Base-by-base conservation (phyloP, 2,797 vertebrate genomes). In the Sebastiscus albofasciatus region DNA sequence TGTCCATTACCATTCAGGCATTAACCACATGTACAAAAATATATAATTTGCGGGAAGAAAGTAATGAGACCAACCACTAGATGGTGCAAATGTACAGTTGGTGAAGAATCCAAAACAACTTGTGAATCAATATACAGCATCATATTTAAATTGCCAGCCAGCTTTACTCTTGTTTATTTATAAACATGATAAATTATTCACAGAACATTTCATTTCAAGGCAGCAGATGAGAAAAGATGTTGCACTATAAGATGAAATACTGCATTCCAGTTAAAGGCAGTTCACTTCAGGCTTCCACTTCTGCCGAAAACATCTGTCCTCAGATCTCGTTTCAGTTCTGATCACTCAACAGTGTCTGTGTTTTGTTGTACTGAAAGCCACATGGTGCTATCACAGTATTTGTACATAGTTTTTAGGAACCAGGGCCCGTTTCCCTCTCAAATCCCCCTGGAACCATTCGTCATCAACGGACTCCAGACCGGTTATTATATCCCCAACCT, bases 401-500 rank as follows among this genome's bases (percentile, higher is more conserved):
- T 97, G 94, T 34, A 99, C 88, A 31, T 97, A 98, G 93, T 95
- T 98, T 92, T 95, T 97, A 59, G 98, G 98, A 83, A 98, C 97
- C 74, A 99, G 91, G 52, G 97, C 98, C 60, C 93, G 93, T 81
- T 90, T 96, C 7, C 97, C 97, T 80, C 92, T 91, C 56, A 97
- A 85, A 24, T 97, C 96, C 74, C 97, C 98, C 34, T 95, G 93
- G 95, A 97, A 96, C 98, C 98, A 99, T 81, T 98, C 98, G 1
- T 96, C 88, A 24, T 97, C 97, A 6, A 97, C 62, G 4, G 95
- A 81, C 94, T 97, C 96, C 89, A 98, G 84, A 75, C 94, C 94
- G 70, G 94, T 95, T 84, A 99, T 86, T 18, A 94, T 75, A 65
- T 98, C 98, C 27, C 97, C 97, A 58, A 89, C 95, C 98, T 99